Percentiles rank a stretch among this genome's conserved stretches.
Evolutionary conservation across 2,113 vertebrate species (phyloP).

Genomic region (Phaethon lepturus): DNA sequence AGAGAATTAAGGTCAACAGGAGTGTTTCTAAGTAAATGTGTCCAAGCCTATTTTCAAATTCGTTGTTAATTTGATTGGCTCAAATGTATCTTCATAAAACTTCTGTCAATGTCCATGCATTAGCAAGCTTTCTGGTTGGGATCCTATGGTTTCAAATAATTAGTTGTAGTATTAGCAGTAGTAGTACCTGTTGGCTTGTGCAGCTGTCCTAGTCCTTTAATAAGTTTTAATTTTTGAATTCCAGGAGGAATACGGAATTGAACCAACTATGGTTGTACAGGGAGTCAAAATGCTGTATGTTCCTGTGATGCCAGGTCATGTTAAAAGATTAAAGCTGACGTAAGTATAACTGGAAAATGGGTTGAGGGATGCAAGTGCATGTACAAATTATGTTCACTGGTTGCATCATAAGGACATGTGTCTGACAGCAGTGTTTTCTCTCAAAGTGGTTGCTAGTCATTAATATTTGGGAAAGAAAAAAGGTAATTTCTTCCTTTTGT

Average conservation of each 20-base stretch:
- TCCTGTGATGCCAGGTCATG: conserved; percentile 96
- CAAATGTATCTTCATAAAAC: not conserved
- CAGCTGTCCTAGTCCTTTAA: not conserved
- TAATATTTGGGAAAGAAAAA: not conserved
- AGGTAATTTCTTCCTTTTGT: not conserved
- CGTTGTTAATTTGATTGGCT: not conserved
- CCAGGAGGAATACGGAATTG: conserved; percentile 95
- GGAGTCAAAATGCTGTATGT: conserved; percentile 99
- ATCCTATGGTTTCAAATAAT: not conserved
- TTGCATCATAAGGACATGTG: not conserved
- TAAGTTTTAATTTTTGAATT: conserved; percentile 37
- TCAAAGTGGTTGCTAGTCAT: not conserved
- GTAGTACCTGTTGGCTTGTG: not conserved
- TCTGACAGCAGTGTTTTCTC: not conserved
- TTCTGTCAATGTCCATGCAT: not conserved
- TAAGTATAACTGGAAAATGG: conserved; percentile 73
- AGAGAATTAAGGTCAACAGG: not conserved
- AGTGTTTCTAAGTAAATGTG: not conserved
- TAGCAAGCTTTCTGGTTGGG: not conserved
- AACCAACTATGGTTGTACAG: conserved; percentile 96
- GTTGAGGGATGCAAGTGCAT: not conserved
- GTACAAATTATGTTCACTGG: not conserved
- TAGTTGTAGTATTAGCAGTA: not conserved
- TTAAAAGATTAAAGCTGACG: conserved; percentile 95
- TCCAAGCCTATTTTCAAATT: not conserved